Evolutionary conservation across 2,888 invertebrate species (phyloP), one percentile per base, ranked within the genome.

Genomic region (Helicoverpa assulta): DNA sequence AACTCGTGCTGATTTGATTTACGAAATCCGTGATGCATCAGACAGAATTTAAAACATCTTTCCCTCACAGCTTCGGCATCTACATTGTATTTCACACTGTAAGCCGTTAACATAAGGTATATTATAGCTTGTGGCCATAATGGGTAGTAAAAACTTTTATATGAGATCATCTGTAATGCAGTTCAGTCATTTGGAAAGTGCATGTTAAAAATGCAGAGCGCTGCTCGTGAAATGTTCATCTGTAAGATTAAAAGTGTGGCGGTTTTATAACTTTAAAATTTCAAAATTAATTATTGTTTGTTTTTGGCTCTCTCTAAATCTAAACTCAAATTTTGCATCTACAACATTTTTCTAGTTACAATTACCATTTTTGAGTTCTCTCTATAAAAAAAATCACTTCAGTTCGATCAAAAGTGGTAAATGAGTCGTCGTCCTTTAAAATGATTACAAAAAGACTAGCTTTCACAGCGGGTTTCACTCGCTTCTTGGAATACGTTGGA

Each of bases 181-280:
- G 29, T 7, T 10, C 52, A 52, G 54, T 67, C 66, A 67, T 66
- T 70, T 53, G 19, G 33, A 61, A 37, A 80, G 65, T 60, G 73
- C 70, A 66, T 33, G 21, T 64, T 70, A 52, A 71, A 76, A 80
- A 61, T 75, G 57, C 29, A 69, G 37, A 8, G 53, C 16, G 6
- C 57, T 47, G 26, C 12, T 55, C n/a, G 18, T 51, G 56, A 52
- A 53, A 61, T 16, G 59, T 56, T 64, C 10, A 58, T 61, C 64
- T 21, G 26, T 59, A 10, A 29, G 16, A 47, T 47, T 47, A 47
- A 47, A 47, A 47, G n/a, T 47, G n/a, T 47, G 16, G n/a, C 33
- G 16, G 54, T 40, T 40, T 19, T 18, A 12, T 40, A 56, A 26
- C 14, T 40, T 40, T 40, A 33, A 21, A 21, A 21, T 26, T 26